These are phyloP conservation scores for Nylanderia fulva DNA, from an alignment of 1,140 invertebrate genomes.

Conservation along the genomic window DNA sequence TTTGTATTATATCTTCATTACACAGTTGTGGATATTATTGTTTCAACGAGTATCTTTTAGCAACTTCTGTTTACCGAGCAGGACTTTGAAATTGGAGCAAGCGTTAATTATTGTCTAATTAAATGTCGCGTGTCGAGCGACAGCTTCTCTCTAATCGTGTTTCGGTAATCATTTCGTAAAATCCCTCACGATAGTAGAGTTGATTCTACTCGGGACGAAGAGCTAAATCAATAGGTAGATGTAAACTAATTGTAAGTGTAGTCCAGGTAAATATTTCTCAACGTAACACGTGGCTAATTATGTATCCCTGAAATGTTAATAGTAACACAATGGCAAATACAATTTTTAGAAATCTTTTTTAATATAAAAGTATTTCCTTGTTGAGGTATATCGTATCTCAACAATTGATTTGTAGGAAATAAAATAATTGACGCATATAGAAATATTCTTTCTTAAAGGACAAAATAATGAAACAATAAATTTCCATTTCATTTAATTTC, in stretches of 20 bases:
- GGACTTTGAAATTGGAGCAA: constrained; percentile 72
- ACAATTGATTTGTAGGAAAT: constrained; percentile 13
- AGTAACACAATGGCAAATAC: neutral
- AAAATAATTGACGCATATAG: neutral
- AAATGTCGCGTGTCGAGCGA: constrained; percentile 68
- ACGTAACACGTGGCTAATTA: neutral
- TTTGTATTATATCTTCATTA: neutral
- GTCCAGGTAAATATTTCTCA: constrained; percentile 41
- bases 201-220: constrained; percentile 44
- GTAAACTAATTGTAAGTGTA: constrained; percentile 25
- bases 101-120: constrained; percentile 75
- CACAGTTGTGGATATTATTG: neutral
- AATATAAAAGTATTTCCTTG: neutral
- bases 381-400: neutral
- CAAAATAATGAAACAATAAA: neutral
- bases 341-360: neutral
- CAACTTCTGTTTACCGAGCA: constrained; percentile 5
- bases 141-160: constrained; percentile 71
- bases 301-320: neutral
- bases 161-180: constrained; percentile 55
- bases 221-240: constrained; percentile 55
- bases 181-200: constrained; percentile 44
- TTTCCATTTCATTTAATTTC: neutral
- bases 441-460: constrained; percentile 20
- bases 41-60: neutral